These are phyloP conservation scores for Acanthosoma haemorrhoidale DNA, from an alignment of 2,888 invertebrate species.

Conservation along the genomic window DNA sequence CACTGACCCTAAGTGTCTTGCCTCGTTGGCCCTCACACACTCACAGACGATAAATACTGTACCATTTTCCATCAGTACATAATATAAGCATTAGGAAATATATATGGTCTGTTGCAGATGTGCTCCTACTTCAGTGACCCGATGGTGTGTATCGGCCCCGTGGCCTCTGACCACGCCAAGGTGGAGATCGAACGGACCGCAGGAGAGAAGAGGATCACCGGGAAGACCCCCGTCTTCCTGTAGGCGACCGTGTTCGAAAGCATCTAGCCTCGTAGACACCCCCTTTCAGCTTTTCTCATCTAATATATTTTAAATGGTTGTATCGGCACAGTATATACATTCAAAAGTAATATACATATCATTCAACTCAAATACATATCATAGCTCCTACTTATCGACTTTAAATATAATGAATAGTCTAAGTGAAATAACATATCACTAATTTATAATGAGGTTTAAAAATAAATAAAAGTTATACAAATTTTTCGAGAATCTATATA, in stretches of 20 bases:
- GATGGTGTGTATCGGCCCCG: constrained; percentile 78
- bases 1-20: too few relatives aligned
- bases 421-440: constrained; percentile 23
- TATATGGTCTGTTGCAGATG: constrained; percentile 57
- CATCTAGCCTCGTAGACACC: not conserved
- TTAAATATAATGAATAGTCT: constrained; percentile 6
- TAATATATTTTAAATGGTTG: constrained; percentile 28
- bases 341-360: constrained; percentile 35
- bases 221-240: constrained; percentile 39
- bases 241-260: not conserved
- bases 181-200: constrained; percentile 69
- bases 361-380: constrained; percentile 33
- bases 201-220: constrained; percentile 72
- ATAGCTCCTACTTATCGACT: constrained; percentile 35
- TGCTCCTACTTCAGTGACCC: constrained; percentile 91
- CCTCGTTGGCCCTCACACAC: too few relatives aligned
- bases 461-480: not conserved
- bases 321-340: constrained; percentile 37
- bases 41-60: too few relatives aligned
- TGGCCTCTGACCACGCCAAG: constrained; percentile 70
- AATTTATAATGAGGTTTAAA: constrained; percentile 22
- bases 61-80: too few relatives aligned
- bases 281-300: constrained; percentile 2
- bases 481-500: not conserved
- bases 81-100: too few relatives aligned